Evolutionary conservation across 1,140 invertebrate species (phyloP), one percentile per base, ranked within the genome.

Genomic region (Pachyrhynchus sulphureomaculatus): DNA sequence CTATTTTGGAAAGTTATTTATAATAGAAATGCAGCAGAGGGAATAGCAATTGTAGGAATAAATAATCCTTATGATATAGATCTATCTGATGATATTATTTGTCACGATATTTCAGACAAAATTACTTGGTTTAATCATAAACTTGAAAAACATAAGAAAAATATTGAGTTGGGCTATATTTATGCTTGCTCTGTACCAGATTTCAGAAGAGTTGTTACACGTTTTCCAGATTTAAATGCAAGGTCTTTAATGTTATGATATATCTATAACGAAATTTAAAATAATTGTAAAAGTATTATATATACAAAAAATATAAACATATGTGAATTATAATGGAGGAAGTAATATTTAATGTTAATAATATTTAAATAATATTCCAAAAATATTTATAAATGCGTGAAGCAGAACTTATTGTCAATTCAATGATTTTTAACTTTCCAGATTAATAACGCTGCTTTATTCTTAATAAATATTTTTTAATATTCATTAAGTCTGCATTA

Each of bases 161-260:
- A 54, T 63, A 36, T 33, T 23, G 76, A 73, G 21, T 66, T 78
- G 2, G 88, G 87, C 0, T 84, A 83, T 68, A 83, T 82, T 5
- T 88, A 88, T 68, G 86, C 84, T 47, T 89, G 87, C 69, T 77
- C 78, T 9, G 77, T 88, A 8, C 69, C 77, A 34, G 83, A 87
- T 24, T 83, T 88, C 70, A 76, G 81, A 41, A 79, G 74, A 57
- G 72, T 72, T 1, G 78, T 88, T 15, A 76, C 74, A 1, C 73
- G 78, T 33, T 66, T 85, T 9, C 83, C 83, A 0, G 29, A 64
- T 13, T 74, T 83, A n/a, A 64, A 72, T 44, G 78, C 81, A 23
- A 68, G 70, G n/a, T 73, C 73, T 4, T 67, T 81, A 12, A 58
- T 81, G n/a, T 48, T 51, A 26, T 76, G 66, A 72, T 20, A 34